Evolutionary conservation across 1,140 invertebrate species (phyloP).

Genomic region (Aphidius gifuensis): DNA sequence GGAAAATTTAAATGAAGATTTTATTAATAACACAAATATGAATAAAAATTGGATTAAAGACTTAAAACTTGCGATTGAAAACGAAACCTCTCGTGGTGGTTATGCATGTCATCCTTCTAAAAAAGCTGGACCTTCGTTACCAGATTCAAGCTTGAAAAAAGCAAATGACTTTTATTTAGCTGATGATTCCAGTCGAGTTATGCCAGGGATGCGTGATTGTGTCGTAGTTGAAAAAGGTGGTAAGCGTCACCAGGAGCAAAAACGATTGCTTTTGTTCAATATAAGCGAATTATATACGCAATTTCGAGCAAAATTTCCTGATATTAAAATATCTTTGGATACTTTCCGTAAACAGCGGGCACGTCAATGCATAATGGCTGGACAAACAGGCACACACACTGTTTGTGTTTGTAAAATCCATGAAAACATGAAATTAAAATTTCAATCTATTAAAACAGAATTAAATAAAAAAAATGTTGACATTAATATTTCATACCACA

Average conservation of each 20-base stretch:
- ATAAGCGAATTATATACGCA: slow-evolving; percentile 6
- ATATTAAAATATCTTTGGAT: slow-evolving; percentile 11
- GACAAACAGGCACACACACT: neutral
- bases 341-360: neutral
- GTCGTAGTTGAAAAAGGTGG: slow-evolving; percentile 10
- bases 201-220: slow-evolving; percentile 19
- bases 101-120: neutral
- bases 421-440: slow-evolving; percentile 17
- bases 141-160: no score
- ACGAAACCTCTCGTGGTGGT: no score
- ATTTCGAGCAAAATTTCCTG: slow-evolving; percentile 16
- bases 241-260: slow-evolving; percentile 6
- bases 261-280: slow-evolving; percentile 15
- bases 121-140: slow-evolving; percentile 5
- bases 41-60: no score
- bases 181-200: slow-evolving; percentile 10
- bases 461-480: slow-evolving; percentile 7
- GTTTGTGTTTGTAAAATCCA: slow-evolving; percentile 14
- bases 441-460: slow-evolving; percentile 7
- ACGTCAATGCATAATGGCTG: neutral
- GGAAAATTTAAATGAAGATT: no score
- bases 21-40: no score
- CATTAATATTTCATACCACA: no score
- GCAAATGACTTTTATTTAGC: slow-evolving; percentile 16
- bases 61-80: no score